Conservation (phyloP, 2,888 invertebrate species). For the Cephonodes hylas region DNA sequence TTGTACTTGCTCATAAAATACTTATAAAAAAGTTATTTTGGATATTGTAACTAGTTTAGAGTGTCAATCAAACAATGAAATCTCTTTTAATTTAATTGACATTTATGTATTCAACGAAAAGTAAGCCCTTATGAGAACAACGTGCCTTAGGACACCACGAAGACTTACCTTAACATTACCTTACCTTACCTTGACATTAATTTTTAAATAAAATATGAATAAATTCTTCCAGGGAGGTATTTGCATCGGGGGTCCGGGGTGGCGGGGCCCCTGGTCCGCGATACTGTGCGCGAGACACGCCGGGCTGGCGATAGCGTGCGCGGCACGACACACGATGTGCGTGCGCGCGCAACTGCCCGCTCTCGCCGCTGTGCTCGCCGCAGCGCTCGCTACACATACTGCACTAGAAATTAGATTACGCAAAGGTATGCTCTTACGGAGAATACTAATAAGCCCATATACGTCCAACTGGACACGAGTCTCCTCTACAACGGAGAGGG, state of each 20-base stretch:
- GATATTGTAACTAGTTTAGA: too few relatives aligned
- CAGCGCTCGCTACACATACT: slow-evolving; percentile 61
- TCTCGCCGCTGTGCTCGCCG: slow-evolving; percentile 65
- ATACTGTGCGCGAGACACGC: slow-evolving; percentile 67
- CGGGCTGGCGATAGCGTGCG: slow-evolving; percentile 84
- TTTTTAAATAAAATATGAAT: neutral
- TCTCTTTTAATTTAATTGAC: too few relatives aligned
- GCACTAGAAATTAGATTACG: slow-evolving; percentile 56
- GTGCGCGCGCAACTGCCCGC: slow-evolving; percentile 68
- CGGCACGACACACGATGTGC: slow-evolving; percentile 83
- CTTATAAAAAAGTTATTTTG: too few relatives aligned
- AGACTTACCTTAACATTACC: too few relatives aligned
- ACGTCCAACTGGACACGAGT: too few relatives aligned
- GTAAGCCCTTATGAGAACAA: too few relatives aligned
- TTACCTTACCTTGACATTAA: too few relatives aligned
- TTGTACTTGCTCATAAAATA: too few relatives aligned
- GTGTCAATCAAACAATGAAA: too few relatives aligned
- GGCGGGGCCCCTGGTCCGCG: slow-evolving; percentile 80
- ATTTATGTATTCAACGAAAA: too few relatives aligned
- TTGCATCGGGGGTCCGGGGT: slow-evolving; percentile 76
- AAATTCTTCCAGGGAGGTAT: slow-evolving; percentile 53
- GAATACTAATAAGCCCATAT: neutral
- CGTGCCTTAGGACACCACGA: too few relatives aligned
- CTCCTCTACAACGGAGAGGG: too few relatives aligned
- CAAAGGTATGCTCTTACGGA: slow-evolving; percentile 32